These are phyloP conservation scores for Oryzias javanicus DNA, from an alignment of 2,113 vertebrate genomes.

Conservation along the genomic window DNA sequence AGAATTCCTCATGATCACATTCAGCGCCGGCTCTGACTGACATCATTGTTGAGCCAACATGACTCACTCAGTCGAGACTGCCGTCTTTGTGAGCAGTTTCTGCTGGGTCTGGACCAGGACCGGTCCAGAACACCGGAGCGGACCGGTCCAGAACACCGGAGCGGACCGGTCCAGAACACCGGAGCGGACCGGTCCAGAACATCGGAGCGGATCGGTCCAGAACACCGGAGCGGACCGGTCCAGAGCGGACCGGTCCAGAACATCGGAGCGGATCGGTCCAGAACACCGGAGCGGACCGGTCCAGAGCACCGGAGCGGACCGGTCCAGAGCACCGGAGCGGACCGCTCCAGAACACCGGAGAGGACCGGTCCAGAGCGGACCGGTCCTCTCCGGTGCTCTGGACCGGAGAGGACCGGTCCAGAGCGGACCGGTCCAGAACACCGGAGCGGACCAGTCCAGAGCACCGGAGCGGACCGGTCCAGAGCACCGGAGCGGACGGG, in stretches of 20 bases:
- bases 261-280: not conserved
- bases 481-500: not conserved
- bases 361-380: not conserved
- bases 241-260: not conserved
- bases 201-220: not conserved
- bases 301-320: not conserved
- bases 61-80: slow-evolving; percentile 33
- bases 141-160: not conserved
- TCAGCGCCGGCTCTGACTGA: slow-evolving; percentile 37
- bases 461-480: not conserved
- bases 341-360: not conserved
- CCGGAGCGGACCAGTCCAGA: not conserved
- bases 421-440: no score
- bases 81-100: slow-evolving; percentile 31
- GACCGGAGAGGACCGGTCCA: not conserved
- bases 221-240: not conserved
- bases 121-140: not conserved
- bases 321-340: not conserved
- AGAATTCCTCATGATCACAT: slow-evolving; percentile 18
- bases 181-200: not conserved
- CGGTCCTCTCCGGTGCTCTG: no score
- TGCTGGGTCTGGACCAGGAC: not conserved
- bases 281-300: not conserved
- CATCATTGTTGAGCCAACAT: slow-evolving; percentile 32
- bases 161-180: not conserved